Evolutionary conservation across 1,140 invertebrate species (phyloP).

Genomic region (Drosophila tani): DNA sequence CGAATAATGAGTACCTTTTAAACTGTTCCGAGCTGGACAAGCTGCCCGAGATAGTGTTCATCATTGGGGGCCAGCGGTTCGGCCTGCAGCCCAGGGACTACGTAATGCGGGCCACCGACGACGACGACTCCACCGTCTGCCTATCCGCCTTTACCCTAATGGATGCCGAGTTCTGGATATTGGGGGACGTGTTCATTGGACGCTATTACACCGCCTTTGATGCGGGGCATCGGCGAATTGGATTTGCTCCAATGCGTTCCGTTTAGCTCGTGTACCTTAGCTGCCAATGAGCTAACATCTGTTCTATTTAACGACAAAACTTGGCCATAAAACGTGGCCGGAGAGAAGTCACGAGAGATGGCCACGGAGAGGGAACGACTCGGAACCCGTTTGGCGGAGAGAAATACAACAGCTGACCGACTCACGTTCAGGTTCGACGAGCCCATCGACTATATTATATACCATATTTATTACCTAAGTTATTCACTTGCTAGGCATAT

Average conservation of each 20-base stretch:
- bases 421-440: slow-evolving; percentile 29
- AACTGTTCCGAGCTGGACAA: slow-evolving; percentile 30
- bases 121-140: slow-evolving; percentile 33
- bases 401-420: slow-evolving; percentile 40
- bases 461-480: slow-evolving; percentile 4
- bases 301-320: slow-evolving; percentile 22
- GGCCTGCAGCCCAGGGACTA: slow-evolving; percentile 44
- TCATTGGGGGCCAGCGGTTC: slow-evolving; percentile 51
- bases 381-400: slow-evolving; percentile 30
- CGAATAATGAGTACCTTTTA: slow-evolving; percentile 40
- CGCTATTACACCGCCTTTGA: slow-evolving; percentile 90
- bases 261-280: slow-evolving; percentile 6
- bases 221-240: slow-evolving; percentile 88
- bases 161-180: slow-evolving; percentile 47
- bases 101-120: slow-evolving; percentile 26
- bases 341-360: slow-evolving; percentile 23
- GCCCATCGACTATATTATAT: slow-evolving; percentile 25
- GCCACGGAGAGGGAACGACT: neutral
- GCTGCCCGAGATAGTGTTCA: slow-evolving; percentile 43
- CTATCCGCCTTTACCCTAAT: slow-evolving; percentile 47
- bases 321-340: slow-evolving; percentile 15
- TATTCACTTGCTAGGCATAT: neutral
- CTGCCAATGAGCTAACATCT: slow-evolving; percentile 16
- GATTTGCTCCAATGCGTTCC: slow-evolving; percentile 82
- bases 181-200: slow-evolving; percentile 89